These are phyloP conservation scores for Drosophila rufa DNA, from an alignment of 1,140 invertebrate species.

Conservation along the genomic window DNA sequence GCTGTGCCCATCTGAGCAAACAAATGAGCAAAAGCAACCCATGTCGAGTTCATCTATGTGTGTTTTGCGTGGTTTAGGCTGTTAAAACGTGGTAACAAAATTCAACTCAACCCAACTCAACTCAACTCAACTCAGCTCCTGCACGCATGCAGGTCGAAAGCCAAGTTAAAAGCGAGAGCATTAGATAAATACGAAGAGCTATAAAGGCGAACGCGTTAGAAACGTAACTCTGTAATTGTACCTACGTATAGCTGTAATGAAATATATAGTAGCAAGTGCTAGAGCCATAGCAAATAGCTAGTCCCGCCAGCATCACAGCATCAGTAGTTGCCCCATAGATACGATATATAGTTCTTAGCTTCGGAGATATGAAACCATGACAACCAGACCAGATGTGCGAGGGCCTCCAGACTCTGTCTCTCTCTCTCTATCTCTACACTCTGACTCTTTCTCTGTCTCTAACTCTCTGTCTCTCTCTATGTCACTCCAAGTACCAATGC, in stretches of 20 bases:
- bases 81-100: conserved; percentile 71
- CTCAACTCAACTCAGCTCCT: conserved; percentile 40
- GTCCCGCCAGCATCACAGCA: conserved; percentile 57
- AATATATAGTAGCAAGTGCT: conserved; percentile 27
- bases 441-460: conserved; percentile 17
- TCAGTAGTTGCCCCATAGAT: conserved; percentile 53
- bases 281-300: conserved; percentile 37
- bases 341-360: conserved; percentile 20
- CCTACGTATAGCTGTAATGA: conserved; percentile 32
- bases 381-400: conserved; percentile 4
- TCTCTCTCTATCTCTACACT: conserved; percentile 21
- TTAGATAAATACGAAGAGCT: conserved; percentile 21
- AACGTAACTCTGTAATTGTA: conserved; percentile 36
- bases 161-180: conserved; percentile 33
- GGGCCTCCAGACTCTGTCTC: conserved; percentile 14
- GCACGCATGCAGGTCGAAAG: conserved; percentile 42
- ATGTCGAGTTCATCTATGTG: conserved; percentile 85
- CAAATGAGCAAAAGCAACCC: conserved; percentile 58
- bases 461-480: conserved; percentile 27
- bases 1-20: conserved; percentile 38
- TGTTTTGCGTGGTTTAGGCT: conserved; percentile 85
- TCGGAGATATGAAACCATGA: conserved; percentile 16
- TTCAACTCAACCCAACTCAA: conserved; percentile 8
- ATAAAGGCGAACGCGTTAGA: conserved; percentile 37
- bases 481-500: conserved; percentile 24